These are phyloP conservation scores for Rhynchotus rufescens DNA, from an alignment of 2,797 vertebrate species.

Conservation along the genomic window DNA sequence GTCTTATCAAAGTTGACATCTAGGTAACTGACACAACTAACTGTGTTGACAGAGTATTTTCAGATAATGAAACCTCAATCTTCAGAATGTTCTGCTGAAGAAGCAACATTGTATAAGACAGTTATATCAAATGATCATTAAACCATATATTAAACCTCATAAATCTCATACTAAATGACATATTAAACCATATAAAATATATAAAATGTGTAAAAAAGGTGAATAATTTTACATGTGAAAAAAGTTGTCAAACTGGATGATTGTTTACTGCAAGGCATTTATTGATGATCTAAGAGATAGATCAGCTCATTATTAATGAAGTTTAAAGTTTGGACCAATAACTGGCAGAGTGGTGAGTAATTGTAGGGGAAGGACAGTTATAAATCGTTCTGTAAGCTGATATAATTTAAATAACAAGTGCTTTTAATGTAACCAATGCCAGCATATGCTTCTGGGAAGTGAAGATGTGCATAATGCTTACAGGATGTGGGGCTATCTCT, in stretches of 20 bases:
- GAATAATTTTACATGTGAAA: background rate
- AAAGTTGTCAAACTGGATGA: background rate
- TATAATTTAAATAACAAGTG: conserved; percentile 4
- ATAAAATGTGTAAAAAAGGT: background rate
- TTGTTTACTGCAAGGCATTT: background rate
- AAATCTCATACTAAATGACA: background rate
- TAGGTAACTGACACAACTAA: too few relatives aligned
- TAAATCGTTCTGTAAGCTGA: background rate
- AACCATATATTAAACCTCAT: background rate
- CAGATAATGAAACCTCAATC: background rate
- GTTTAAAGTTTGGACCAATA: background rate
- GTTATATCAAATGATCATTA: background rate
- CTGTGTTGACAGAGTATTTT: background rate
- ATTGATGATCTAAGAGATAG: background rate
- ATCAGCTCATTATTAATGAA: background rate
- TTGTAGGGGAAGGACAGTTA: background rate
- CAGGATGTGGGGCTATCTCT: conserved; percentile 25
- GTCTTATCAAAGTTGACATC: background rate
- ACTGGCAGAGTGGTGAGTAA: background rate
- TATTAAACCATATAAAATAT: background rate
- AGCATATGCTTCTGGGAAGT: background rate
- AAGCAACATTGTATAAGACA: background rate
- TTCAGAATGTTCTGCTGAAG: background rate
- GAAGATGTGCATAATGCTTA: background rate
- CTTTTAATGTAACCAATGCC: background rate